Evolutionary conservation across 2,797 vertebrate species (phyloP).

Genomic region (Chaunax sp.): DNA sequence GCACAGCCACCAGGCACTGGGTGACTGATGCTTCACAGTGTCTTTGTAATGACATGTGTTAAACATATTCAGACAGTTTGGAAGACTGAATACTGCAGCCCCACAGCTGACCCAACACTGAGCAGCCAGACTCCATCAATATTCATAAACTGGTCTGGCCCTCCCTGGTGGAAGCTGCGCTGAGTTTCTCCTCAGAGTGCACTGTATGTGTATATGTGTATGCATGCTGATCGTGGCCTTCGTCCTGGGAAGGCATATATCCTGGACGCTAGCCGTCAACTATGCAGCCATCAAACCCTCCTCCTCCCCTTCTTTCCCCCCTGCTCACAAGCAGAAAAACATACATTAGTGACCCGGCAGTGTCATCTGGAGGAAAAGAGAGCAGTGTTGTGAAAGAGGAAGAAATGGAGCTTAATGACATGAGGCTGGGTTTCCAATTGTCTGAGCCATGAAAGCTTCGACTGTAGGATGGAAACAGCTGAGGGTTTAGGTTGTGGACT

Average conservation of each 20-base stretch:
- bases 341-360: slow-evolving; percentile 43
- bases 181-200: slow-evolving; percentile 48
- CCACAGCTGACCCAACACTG: slow-evolving; percentile 52
- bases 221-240: slow-evolving; percentile 56
- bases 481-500: slow-evolving; percentile 50
- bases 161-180: slow-evolving; percentile 65
- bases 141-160: slow-evolving; percentile 66
- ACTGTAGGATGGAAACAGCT: slow-evolving; percentile 63
- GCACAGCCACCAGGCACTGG: slow-evolving; percentile 26
- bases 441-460: slow-evolving; percentile 41
- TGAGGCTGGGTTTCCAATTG: slow-evolving; percentile 59
- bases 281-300: slow-evolving; percentile 54
- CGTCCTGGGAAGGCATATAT: slow-evolving; percentile 57
- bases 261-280: slow-evolving; percentile 48
- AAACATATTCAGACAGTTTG: slow-evolving; percentile 57
- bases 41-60: slow-evolving; percentile 53
- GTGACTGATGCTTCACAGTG: slow-evolving; percentile 37
- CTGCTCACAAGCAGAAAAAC: slow-evolving; percentile 60
- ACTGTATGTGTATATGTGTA: slow-evolving; percentile 19
- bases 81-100: slow-evolving; percentile 44
- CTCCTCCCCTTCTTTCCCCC: slow-evolving; percentile 29
- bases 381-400: slow-evolving; percentile 31
- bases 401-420: slow-evolving; percentile 45
- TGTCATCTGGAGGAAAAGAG: slow-evolving; percentile 27
- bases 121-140: slow-evolving; percentile 67